Conservation (phyloP, 2,113 vertebrate genomes). For the Microcebus ravelobensis region DNA sequence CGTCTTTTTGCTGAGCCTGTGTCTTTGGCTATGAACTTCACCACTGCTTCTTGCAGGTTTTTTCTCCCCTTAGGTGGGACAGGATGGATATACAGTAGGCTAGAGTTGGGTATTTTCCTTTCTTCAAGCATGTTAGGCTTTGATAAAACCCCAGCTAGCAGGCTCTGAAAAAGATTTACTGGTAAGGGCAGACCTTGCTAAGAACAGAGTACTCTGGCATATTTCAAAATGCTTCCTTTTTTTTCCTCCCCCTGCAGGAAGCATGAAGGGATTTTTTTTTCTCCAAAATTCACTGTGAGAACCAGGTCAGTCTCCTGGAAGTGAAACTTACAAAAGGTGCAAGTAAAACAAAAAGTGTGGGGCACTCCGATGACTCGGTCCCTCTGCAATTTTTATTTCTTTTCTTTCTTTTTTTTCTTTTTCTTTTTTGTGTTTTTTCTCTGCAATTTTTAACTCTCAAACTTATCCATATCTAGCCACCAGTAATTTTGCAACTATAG, state of each 20-base stretch:
- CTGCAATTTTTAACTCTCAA: neutral
- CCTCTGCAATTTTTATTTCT: neutral
- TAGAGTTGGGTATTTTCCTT: neutral
- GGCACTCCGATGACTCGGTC: neutral
- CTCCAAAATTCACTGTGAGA: neutral
- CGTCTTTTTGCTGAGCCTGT: neutral
- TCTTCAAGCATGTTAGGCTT: neutral
- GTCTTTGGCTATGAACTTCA: neutral
- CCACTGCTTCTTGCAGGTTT: neutral
- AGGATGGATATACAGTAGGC: neutral
- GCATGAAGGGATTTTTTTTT: neutral
- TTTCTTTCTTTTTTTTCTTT: too few relatives aligned
- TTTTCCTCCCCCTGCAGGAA: neutral
- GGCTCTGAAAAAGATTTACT: neutral
- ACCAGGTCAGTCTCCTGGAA: neutral
- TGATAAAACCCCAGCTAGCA: neutral
- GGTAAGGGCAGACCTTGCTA: neutral
- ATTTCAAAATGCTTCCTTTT: neutral
- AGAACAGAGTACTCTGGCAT: neutral
- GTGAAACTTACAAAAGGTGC: neutral
- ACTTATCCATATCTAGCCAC: neutral
- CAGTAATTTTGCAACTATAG: neutral
- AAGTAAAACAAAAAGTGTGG: neutral
- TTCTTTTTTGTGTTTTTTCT: too few relatives aligned
- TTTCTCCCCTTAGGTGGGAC: neutral